A percentile compares a stretch with the other conserved stretches of the same genome.
Evolutionary conservation across 2,797 vertebrate species (phyloP).

Genomic region (Sebastes matsubarae): DNA sequence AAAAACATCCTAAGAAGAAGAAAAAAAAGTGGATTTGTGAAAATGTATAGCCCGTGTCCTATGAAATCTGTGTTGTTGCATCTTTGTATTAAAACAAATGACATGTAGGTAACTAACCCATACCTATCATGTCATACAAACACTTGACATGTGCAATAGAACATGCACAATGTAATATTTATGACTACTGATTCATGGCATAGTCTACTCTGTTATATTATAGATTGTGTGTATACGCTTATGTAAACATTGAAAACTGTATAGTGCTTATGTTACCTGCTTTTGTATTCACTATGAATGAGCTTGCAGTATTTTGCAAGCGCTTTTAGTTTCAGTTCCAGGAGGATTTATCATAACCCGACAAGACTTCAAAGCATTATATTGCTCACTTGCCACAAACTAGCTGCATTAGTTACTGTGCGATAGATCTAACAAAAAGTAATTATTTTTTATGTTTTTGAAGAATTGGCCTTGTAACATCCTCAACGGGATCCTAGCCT

Average conservation of each 20-base stretch:
- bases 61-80: conserved; percentile 78
- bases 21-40: conserved; percentile 73
- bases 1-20: conserved; percentile 65
- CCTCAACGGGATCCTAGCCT: conserved; percentile 34
- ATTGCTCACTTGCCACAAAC: conserved; percentile 59
- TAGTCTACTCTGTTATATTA: conserved; percentile 79
- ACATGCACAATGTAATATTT: conserved; percentile 79
- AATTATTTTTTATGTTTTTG: conserved; percentile 19
- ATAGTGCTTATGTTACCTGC: conserved; percentile 78
- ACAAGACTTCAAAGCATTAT: conserved; percentile 35
- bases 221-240: conserved; percentile 78
- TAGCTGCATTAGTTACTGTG: conserved; percentile 64
- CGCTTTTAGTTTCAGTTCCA: conserved; percentile 48
- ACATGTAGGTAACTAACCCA: conserved; percentile 68
- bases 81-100: conserved; percentile 79
- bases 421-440: conserved; percentile 44
- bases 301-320: conserved; percentile 68
- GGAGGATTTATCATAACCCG: conserved; percentile 20
- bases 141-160: conserved; percentile 79
- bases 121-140: conserved; percentile 70
- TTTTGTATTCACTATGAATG: conserved; percentile 72
- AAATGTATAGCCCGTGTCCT: conserved; percentile 79
- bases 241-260: conserved; percentile 75
- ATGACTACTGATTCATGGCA: conserved; percentile 81
- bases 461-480: conserved; percentile 54